Conservation (phyloP, 1,140 invertebrate genomes). For the Drosophila arawakana region DNA sequence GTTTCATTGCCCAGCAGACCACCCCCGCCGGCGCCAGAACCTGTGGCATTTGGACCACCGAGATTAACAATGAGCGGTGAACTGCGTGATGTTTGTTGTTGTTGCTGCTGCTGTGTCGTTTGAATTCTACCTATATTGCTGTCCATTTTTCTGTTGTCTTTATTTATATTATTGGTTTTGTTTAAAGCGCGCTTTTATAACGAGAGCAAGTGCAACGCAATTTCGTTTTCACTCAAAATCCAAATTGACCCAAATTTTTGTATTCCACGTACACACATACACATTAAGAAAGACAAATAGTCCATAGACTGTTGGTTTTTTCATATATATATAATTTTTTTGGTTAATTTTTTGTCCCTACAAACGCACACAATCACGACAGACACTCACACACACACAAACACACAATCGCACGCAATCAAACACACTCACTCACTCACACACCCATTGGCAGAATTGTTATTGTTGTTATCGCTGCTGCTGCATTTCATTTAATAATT, state of each 20-base stretch:
- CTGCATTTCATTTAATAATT: conserved; percentile 20
- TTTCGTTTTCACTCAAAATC: conserved; percentile 49
- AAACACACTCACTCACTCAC: conserved; percentile 15
- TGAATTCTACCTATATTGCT: conserved; percentile 43
- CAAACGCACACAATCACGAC: conserved; percentile 18
- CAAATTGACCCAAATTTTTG: conserved; percentile 57
- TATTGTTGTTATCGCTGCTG: conserved; percentile 51
- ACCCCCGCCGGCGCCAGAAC: conserved; percentile 33
- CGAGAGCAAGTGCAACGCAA: conserved; percentile 51
- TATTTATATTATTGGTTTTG: conserved; percentile 33
- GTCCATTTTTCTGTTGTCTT: conserved; percentile 45
- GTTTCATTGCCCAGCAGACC: conserved; percentile 18
- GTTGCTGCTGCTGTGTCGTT: conserved; percentile 55
- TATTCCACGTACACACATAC: conserved; percentile 42
- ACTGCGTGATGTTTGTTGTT: conserved; percentile 62
- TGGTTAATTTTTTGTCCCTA: neutral
- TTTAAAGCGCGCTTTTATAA: neutral
- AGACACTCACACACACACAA: neutral
- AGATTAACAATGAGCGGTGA: conserved; percentile 58
- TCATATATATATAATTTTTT: conserved; percentile 31
- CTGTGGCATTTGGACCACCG: conserved; percentile 67
- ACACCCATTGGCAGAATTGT: conserved; percentile 36
- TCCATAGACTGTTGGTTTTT: conserved; percentile 17
- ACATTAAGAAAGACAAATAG: conserved; percentile 26
- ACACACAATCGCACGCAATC: conserved; percentile 10